Base-by-base conservation (phyloP, 2,113 vertebrate genomes). In the Mobula hypostoma region DNA sequence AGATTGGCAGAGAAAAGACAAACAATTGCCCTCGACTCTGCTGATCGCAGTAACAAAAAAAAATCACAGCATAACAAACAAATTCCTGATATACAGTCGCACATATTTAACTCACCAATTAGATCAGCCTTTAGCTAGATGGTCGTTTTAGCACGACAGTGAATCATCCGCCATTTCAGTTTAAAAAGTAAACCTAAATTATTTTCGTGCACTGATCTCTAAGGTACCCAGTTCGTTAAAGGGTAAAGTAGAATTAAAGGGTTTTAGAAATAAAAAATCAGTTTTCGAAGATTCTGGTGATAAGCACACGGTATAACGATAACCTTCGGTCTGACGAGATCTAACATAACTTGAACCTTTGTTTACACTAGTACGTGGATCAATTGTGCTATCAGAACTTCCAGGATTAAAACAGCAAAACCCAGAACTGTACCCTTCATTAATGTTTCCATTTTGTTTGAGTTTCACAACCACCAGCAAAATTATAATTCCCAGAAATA, bases 221-320 rank as follows among this genome's bases (percentile, higher is more conserved):
- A 1, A 27, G 14, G 12, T 4, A 88, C 58, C 5, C 83, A 63
- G 21, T 5, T 63, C 58, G 15, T 88, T 88, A 5, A 88, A 63
- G 61, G 66, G 90, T 66, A 92, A 72, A 17, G 90, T 72, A 2
- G 66, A 29, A 92, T 92, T 17, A 27, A 9, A 72, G 32, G 90
- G 66, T 6, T 92, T 72, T 40, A 92, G 66, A 48, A 92, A 92
- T 9, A 92, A 40, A 27, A 92, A 92, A 72, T 92, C 90, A 72
- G 66, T 92, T 92, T 92, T 92, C 15, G 63, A 68, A 70, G 90
- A 92, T 92, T 92, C 90, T 5, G 90, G 90, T 36, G 90, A 92
- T 72, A 92, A 70, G 40, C 68, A 72, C 7, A 72, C 63, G 0
- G 7, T 72, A 12, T 92, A 92, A 74, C 66, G n/a, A 48, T 92